Conservation (phyloP, 2,888 invertebrate species). For the Cataglyphis livida region DNA sequence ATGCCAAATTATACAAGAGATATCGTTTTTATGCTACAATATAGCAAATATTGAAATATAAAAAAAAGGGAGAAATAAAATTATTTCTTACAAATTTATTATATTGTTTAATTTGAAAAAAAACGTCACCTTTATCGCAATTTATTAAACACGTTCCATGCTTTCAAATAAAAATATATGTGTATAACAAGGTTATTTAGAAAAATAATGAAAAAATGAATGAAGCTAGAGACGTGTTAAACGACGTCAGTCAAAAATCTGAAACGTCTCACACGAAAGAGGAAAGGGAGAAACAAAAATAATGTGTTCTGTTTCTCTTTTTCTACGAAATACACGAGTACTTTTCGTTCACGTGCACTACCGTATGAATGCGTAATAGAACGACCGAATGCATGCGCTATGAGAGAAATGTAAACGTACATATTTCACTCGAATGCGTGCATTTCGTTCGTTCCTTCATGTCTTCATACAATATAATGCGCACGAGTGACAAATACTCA, state of each 20-base stretch:
- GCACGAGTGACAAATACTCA: constrained; percentile 12
- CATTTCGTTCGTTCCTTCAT: constrained; percentile 20
- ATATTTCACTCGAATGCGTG: constrained; percentile 46
- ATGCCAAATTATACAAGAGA: background rate
- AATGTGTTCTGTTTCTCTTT: background rate
- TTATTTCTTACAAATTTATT: background rate
- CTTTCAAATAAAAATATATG: background rate
- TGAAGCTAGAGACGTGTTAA: constrained; percentile 1
- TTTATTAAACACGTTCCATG: background rate
- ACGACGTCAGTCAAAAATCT: constrained; percentile 20
- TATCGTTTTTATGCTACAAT: background rate
- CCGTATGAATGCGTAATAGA: constrained; percentile 47
- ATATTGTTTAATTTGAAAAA: background rate
- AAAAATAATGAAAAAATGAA: background rate
- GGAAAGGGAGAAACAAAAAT: constrained; percentile 3
- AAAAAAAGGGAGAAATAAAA: background rate
- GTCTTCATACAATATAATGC: constrained; percentile 18
- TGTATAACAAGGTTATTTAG: background rate
- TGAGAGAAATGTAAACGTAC: constrained; percentile 45
- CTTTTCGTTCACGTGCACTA: constrained; percentile 32
- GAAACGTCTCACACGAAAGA: constrained; percentile 16
- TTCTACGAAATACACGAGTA: constrained; percentile 22
- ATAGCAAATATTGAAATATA: background rate
- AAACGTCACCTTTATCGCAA: background rate
- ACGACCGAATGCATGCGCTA: constrained; percentile 37